Evolutionary conservation across 2,113 vertebrate species (phyloP).

Genomic region (Trinectes maculatus): DNA sequence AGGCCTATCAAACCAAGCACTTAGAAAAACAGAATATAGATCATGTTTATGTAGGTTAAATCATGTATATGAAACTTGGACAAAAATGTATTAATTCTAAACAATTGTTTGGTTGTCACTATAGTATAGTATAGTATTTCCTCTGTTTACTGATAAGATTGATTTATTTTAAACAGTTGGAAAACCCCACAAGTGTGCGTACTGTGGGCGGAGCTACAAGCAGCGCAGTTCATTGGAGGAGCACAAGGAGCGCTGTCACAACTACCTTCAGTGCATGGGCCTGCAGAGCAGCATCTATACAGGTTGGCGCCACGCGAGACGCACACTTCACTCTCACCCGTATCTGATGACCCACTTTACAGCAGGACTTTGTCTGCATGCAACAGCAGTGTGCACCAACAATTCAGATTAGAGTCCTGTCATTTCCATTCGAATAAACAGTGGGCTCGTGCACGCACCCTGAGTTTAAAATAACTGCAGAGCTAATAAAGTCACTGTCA

Average conservation of each 20-base stretch:
- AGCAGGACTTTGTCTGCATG: conserved; percentile 17
- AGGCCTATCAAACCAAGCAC: too few species aligned
- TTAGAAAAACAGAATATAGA: not conserved
- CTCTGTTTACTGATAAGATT: conserved; percentile 7
- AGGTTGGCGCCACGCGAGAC: conserved; percentile 81
- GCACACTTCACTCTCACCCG: conserved; percentile 5
- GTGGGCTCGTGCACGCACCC: conserved; percentile 1
- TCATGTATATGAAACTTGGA: not conserved
- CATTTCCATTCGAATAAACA: conserved; percentile 6
- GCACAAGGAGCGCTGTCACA: conserved; percentile 98
- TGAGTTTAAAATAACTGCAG: not conserved
- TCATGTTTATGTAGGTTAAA: not conserved
- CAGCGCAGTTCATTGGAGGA: conserved; percentile 98
- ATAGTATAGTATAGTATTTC: not conserved
- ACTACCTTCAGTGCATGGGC: conserved; percentile 97
- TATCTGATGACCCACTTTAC: conserved; percentile 37
- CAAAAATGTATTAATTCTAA: not conserved
- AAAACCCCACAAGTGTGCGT: conserved; percentile 98
- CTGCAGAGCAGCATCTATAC: conserved; percentile 92
- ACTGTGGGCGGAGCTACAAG: conserved; percentile 98
- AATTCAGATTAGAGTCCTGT: conserved; percentile 15
- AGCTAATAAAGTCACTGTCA: not conserved
- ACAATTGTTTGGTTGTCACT: not conserved
- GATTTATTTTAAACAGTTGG: conserved; percentile 87
- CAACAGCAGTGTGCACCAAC: conserved; percentile 3